phyloP scores from a whole-genome alignment of 2,797 vertebrate genomes.

The Tokudaia tokunoshimensis region DNA sequence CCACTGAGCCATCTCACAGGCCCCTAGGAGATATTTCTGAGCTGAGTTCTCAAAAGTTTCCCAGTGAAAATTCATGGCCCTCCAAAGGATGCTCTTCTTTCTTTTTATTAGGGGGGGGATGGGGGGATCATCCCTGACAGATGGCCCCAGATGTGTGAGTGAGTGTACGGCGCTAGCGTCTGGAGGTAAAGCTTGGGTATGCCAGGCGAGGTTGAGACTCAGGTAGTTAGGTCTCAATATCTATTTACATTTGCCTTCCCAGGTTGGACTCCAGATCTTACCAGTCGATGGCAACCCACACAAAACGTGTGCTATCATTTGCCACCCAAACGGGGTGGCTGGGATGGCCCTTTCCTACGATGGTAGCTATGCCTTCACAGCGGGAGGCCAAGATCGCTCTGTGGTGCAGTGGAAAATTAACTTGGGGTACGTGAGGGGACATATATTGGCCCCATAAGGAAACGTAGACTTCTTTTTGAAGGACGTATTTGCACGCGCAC shows the following conservation, averaged over 20 bases:
- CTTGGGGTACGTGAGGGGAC: conserved; percentile 87
- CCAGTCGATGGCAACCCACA: conserved; percentile 96
- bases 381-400: conserved; percentile 90
- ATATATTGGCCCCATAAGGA: background rate
- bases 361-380: conserved; percentile 92
- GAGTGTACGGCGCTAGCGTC: fast-evolving
- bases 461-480: background rate
- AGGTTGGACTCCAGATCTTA: conserved; percentile 97
- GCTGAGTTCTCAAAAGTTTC: background rate
- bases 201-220: background rate
- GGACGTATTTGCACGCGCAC: too few species aligned
- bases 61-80: background rate
- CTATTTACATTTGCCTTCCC: background rate
- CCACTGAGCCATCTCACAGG: background rate
- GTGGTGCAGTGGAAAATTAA: conserved; percentile 93
- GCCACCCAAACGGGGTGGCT: conserved; percentile 91
- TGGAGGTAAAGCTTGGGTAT: fast-evolving
- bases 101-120: background rate
- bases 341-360: conserved; percentile 91
- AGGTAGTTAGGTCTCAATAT: background rate
- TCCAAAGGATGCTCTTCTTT: background rate
- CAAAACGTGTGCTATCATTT: conserved; percentile 92
- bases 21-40: background rate
- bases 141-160: background rate
- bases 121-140: too few species aligned